Evolutionary conservation across 2,113 vertebrate genomes (phyloP).

Genomic region (Oreochromis niloticus): DNA sequence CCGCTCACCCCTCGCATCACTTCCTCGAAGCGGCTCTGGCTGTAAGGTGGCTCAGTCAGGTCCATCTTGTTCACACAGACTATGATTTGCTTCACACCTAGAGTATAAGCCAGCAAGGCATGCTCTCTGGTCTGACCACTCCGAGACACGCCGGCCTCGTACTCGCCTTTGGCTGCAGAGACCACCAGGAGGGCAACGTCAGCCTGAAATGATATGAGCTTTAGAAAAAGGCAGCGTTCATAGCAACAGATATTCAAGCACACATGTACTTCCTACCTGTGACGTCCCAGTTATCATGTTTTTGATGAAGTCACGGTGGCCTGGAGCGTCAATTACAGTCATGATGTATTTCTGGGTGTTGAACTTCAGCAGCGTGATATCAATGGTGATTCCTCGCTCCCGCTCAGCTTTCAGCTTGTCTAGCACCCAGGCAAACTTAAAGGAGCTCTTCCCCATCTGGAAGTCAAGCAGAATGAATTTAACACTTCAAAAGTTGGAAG

Average conservation of each 20-base stretch:
- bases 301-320: conserved; percentile 80
- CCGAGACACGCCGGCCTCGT: conserved; percentile 73
- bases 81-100: conserved; percentile 78
- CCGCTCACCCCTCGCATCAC: conserved; percentile 66
- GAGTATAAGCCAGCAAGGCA: conserved; percentile 71
- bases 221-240: not conserved
- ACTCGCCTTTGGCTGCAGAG: conserved; percentile 73
- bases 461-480: not conserved
- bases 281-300: conserved; percentile 84
- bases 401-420: conserved; percentile 79
- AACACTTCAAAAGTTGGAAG: not conserved
- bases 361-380: conserved; percentile 77
- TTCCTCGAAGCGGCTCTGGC: conserved; percentile 74
- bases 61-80: conserved; percentile 84
- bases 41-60: conserved; percentile 72
- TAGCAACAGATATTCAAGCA: not conserved
- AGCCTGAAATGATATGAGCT: conserved; percentile 48
- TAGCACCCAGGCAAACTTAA: conserved; percentile 80
- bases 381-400: conserved; percentile 79
- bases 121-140: conserved; percentile 78
- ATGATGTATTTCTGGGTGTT: conserved; percentile 74
- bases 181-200: conserved; percentile 74
- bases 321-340: conserved; percentile 80
- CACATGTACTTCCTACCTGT: conserved; percentile 43
- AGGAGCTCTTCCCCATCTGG: conserved; percentile 79